These are phyloP conservation scores for Amphimedon queenslandica DNA, from an alignment of 37 sponge, comb jelly and placozoan species.

Conservation along the genomic window DNA sequence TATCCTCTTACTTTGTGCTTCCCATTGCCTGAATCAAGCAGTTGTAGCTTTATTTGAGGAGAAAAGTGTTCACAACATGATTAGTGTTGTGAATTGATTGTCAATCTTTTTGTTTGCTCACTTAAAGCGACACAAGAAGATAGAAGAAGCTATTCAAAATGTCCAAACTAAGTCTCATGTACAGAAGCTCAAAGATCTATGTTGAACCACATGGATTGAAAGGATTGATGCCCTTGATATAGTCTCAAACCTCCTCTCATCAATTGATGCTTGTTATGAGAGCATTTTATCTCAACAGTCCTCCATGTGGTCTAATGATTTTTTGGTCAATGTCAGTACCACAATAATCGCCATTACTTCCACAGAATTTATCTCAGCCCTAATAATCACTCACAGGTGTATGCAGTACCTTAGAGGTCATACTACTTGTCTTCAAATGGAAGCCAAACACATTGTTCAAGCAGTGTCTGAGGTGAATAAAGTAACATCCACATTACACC, in stretches of 20 bases:
- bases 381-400: constrained; percentile 44
- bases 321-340: constrained; percentile 43
- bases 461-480: constrained; percentile 45
- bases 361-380: constrained; percentile 37
- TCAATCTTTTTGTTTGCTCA: too few species aligned
- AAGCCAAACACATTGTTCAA: constrained; percentile 46
- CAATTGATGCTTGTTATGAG: constrained; percentile 53
- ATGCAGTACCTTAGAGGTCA: constrained; percentile 44
- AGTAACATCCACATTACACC: constrained; percentile 8
- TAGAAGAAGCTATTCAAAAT: too few species aligned
- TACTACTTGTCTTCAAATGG: constrained; percentile 42
- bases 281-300: constrained; percentile 41
- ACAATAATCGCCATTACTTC: constrained; percentile 36
- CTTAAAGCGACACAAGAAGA: too few species aligned
- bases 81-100: too few species aligned
- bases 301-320: constrained; percentile 36
- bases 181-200: too few species aligned
- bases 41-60: too few species aligned
- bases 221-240: too few species aligned
- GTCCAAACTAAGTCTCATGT: too few species aligned
- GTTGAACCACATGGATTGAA: too few species aligned
- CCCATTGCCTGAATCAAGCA: too few species aligned
- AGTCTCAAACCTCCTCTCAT: constrained; percentile 39
- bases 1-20: constrained; percentile 38
- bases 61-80: too few species aligned